Percentiles rank a stretch among this genome's conserved stretches.
Evolutionary conservation across 2,888 invertebrate genomes (phyloP).

Genomic region (Peribatodes rhomboidaria): DNA sequence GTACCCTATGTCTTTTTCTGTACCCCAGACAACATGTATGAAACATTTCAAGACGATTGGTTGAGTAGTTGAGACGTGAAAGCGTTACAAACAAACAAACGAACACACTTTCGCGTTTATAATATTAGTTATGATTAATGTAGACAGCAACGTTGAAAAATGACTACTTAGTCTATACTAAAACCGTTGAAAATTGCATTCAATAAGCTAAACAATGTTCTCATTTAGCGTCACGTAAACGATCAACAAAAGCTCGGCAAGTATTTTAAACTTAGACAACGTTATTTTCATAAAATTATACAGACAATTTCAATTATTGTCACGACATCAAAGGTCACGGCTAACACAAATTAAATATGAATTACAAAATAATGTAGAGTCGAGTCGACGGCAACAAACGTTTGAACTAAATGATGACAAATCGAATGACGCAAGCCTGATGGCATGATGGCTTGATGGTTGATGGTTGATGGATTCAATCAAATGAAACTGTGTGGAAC

Average conservation of each 20-base stretch:
- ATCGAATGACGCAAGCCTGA: constrained; percentile 19
- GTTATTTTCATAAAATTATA: constrained; percentile 19
- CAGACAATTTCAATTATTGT: constrained; percentile 19
- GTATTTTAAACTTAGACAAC: constrained; percentile 12
- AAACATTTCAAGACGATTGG: too few relatives aligned
- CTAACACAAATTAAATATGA: constrained; percentile 32
- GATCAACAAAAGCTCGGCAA: constrained; percentile 4
- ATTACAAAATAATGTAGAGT: constrained; percentile 21
- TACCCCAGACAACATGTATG: too few relatives aligned
- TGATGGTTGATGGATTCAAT: constrained; percentile 18
- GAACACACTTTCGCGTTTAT: too few relatives aligned
- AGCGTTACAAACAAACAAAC: too few relatives aligned
- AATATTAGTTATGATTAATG: too few relatives aligned
- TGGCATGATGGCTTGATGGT: too few relatives aligned
- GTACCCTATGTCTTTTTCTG: too few relatives aligned
- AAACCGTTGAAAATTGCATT: background rate
- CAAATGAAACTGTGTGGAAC: background rate
- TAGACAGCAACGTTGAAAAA: too few relatives aligned
- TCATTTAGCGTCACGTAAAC: constrained; percentile 5
- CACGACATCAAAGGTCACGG: constrained; percentile 32
- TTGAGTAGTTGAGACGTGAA: too few relatives aligned
- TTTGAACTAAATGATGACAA: constrained; percentile 29
- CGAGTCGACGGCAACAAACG: constrained; percentile 13
- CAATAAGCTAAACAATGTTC: background rate
- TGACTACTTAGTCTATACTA: too few relatives aligned